Base-by-base conservation (phyloP, 2,888 invertebrate species). In the Brachyptera putata region DNA sequence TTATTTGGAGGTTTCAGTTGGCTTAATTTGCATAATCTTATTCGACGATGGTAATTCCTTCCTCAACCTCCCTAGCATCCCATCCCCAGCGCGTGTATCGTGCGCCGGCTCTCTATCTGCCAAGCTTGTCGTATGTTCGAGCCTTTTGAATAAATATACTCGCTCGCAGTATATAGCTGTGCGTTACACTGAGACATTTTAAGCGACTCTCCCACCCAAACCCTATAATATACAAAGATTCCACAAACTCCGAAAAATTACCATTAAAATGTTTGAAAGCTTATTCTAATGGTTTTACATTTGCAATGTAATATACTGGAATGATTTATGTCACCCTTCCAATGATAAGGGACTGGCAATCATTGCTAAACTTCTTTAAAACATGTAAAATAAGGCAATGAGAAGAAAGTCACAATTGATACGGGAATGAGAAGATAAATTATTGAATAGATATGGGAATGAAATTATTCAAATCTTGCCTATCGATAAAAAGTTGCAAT, bases 271-370 rank as follows among this genome's bases (percentile, higher is more conserved):
- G 53, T 53, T 53, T 53, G 53, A 36, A 34, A 53, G 30, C 53
- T 53, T 36, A 53, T 53, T 53, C 53, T 53, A 53, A 53, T 53
- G 53, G 53, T 36, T 53, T 53, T 53, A 53, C 53, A 53, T 53
- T 53, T 53, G 53, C 53, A 53, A 53, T 21, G 34, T 53, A 53
- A 53, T 53, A 53, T 18, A 53, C 21, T 22, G 53, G 34, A n/a
- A 53, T 34, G 53, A 53, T 53, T 53, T 53, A 53, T 53, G 34
- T 36, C 34, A 16, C 36, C 34, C 53, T 21, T 46, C 14, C n/a
- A 36, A 34, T 34, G 53, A 53, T 36, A 53, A 53, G 53, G 21
- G 16, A 18, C 43, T 5, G 16, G 16, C 16, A 43, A 43, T 43
- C 43, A 43, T 43, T 43, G 16, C 7, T 53, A 21, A 22, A 53